Base-by-base conservation (phyloP, 2,113 vertebrate genomes). In the Neolamprologus falcicula region DNA sequence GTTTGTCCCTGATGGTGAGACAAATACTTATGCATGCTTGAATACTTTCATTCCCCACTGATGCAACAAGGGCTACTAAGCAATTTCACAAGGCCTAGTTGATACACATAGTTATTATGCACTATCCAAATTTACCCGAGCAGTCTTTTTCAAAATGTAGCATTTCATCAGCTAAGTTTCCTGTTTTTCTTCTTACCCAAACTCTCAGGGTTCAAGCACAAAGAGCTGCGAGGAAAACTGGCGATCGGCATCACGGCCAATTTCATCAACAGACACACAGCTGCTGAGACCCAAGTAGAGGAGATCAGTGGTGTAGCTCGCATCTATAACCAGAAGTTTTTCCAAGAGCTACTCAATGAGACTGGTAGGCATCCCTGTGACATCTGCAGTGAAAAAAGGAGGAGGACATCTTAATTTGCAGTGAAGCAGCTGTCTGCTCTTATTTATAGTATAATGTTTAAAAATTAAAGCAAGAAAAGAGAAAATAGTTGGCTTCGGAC, bases 301-400 rank as follows among this genome's bases (percentile, higher is more conserved):
- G 98, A 99, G 95, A 99, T 99, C 96, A 99, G 98, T 0, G 98
- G 98, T 0, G 98, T 99, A 50, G 98, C 98, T 2, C 97, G 97
- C 2, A 99, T 99, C 94, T 99, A 99, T 95, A 99, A 99, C 94
- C 98, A 99, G 94, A 97, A 97, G 50, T 99, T 99, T 96, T 99
- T 99, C 96, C 97, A 97, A 71, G 96, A 97, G 10, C 97, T 99
- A 61, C 97, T 96, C 85, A 98, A 96, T 45, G 96, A 97, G 90
- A 98, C 97, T 0, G 98, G 98, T 99, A 28, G 5, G 96, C 33
- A 3, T 42, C 10, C 24, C 6, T 4, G 24, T 53, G 11, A 84
- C 33, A 31, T 10, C 54, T 26, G 2, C 6, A 16, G 9, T 24
- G 1, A 13, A 80, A 31, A 4, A 68, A 78, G 3, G 4, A 21